phyloP scores from a whole-genome alignment of 1,140 invertebrate genomes.

The Ectropis grisescens region DNA sequence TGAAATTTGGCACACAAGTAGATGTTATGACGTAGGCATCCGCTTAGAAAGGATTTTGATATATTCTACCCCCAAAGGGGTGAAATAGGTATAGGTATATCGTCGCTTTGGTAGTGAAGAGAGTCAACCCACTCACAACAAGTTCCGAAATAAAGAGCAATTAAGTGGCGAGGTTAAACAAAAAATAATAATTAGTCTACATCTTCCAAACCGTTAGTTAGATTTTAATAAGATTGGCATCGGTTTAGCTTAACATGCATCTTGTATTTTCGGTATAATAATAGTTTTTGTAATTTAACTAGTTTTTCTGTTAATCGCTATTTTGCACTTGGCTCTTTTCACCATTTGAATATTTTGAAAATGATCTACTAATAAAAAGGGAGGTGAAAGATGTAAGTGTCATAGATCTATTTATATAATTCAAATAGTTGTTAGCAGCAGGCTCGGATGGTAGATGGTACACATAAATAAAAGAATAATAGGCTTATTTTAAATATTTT shows the following conservation, averaged over 20 bases:
- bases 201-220: neutral
- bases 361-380: neutral
- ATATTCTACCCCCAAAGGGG: too few relatives aligned
- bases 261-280: neutral
- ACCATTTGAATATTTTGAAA: neutral
- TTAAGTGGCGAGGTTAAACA: neutral
- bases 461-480: neutral
- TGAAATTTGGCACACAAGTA: too few relatives aligned
- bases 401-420: neutral
- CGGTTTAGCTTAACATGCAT: neutral
- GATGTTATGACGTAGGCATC: too few relatives aligned
- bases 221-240: neutral
- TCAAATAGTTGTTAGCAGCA: neutral
- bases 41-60: too few relatives aligned
- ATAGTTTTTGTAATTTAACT: neutral
- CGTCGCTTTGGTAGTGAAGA: neutral
- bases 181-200: neutral
- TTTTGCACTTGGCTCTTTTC: neutral
- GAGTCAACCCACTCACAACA: neutral
- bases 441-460: neutral
- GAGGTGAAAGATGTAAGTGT: neutral
- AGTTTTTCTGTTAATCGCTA: neutral
- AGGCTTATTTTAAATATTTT: neutral
- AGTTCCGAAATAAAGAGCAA: neutral
- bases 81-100: too few relatives aligned